A percentile compares a stretch with the other conserved stretches of the same genome.
Conservation (phyloP, 2,888 invertebrate genomes). For the Toxonevra muliebris region DNA sequence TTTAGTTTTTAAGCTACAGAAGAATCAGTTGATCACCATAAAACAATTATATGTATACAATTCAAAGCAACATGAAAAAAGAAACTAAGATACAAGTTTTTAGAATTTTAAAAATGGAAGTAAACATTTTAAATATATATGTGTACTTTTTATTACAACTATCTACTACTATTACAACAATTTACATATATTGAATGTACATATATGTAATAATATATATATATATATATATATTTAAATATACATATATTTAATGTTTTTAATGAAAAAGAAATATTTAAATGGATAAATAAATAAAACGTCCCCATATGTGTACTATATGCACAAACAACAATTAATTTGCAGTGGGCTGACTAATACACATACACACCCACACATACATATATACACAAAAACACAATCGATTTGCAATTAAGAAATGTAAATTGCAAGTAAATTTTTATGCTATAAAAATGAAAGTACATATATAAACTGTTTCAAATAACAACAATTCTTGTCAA, state of each 20-base stretch:
- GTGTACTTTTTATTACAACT: background rate
- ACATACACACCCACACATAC: slow-evolving; percentile 4
- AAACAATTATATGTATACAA: no score
- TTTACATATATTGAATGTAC: background rate
- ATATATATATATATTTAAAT: slow-evolving; percentile 19
- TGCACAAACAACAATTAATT: no score
- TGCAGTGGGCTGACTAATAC: background rate
- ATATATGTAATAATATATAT: background rate
- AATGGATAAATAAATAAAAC: background rate
- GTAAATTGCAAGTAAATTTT: background rate
- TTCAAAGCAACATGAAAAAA: no score
- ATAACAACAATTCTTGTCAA: slow-evolving; percentile 61
- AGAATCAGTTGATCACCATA: no score
- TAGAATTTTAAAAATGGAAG: no score
- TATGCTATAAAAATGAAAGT: slow-evolving; percentile 4
- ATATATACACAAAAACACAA: slow-evolving; percentile 20
- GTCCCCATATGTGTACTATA: background rate
- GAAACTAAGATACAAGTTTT: no score
- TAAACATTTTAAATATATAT: no score
- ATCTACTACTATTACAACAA: background rate
- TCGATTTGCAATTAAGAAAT: no score
- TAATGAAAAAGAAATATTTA: no score
- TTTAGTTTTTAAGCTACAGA: no score
- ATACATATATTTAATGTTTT: slow-evolving; percentile 5
- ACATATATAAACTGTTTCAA: slow-evolving; percentile 2